Base-by-base conservation (phyloP, 2,888 invertebrate species). In the Pristionchus entomophagus region DNA sequence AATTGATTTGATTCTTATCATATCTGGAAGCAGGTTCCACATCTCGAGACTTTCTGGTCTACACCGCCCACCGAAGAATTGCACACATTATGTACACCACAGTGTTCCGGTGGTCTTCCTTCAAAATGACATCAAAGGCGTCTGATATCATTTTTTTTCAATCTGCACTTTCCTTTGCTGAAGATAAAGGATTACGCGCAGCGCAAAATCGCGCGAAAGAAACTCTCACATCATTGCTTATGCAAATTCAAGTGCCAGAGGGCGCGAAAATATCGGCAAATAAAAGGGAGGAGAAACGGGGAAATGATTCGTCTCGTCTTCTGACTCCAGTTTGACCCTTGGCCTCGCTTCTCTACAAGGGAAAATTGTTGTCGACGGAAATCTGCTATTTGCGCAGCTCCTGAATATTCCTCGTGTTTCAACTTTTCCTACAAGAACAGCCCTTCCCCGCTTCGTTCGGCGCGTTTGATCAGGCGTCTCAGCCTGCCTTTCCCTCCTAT, bases 361-460 rank as follows among this genome's bases (percentile, higher is more conserved):
- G 45, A 73, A 41, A n/a, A n/a, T n/a, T 73, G 73, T 73, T 73
- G 41, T 45, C 45, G 38, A n/a, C 12, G 3, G 45, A 26, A 45
- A 73, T 41, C 14, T 12, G 12, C 29, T 73, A 73, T 73, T 73
- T 41, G 45, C 14, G 2, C 73, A 73, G 73, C 73, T 41, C 10
- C n/a, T 3, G 22, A n/a, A 41, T 73, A 32, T 65, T 8, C 41
- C 45, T 56, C 22, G n/a, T 73, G 41, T 73, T 41, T 73, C n/a
- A 73, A 45, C 73, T 73, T 45, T 73, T 73, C 73, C 73, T 73
- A 73, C 73, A 41, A 41, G 73, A 73, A 73, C 73, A 73, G 22
- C 73, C 38, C 41, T 32, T 65, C 32, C 38, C 19, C 73, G 73
- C n/a, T 73, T 22, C 73, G 38, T 45, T 73, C 41, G 12, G 41